Conservation (phyloP, 2,797 vertebrate species). For the Pangasius mekongensis region DNA sequence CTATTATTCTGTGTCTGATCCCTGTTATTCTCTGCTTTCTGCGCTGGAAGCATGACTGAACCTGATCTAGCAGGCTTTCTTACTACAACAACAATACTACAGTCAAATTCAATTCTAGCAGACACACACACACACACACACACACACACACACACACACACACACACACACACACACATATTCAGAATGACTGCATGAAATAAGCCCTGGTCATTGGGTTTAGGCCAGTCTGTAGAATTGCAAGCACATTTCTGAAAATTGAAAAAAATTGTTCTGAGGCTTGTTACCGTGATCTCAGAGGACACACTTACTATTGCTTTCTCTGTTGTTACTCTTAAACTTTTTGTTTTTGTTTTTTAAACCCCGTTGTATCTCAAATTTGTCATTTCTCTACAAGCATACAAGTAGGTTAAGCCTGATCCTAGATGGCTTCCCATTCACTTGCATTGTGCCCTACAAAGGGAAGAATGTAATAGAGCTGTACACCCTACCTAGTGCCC, state of each 20-base stretch:
- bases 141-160: too few species aligned
- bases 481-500: not conserved
- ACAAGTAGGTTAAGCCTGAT: not conserved
- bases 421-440: not conserved
- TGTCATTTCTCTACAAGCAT: not conserved
- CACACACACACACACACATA: too few species aligned
- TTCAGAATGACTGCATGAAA: not conserved
- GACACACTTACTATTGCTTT: not conserved
- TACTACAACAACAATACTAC: not conserved
- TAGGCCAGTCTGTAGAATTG: not conserved
- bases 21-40: not conserved
- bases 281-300: not conserved
- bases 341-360: not conserved
- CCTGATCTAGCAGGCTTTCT: not conserved
- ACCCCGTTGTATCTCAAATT: not conserved
- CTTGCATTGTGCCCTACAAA: not conserved
- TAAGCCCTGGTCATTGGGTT: not conserved
- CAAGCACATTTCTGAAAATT: not conserved
- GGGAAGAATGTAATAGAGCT: not conserved
- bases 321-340: not conserved
- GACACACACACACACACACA: too few species aligned
- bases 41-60: not conserved
- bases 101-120: not conserved
- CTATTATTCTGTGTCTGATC: slow-evolving; percentile 7
- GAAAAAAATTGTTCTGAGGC: not conserved